Evolutionary conservation across 2,888 invertebrate genomes (phyloP), one percentile per base, ranked within the genome.

Genomic region (Arctia plantaginis): DNA sequence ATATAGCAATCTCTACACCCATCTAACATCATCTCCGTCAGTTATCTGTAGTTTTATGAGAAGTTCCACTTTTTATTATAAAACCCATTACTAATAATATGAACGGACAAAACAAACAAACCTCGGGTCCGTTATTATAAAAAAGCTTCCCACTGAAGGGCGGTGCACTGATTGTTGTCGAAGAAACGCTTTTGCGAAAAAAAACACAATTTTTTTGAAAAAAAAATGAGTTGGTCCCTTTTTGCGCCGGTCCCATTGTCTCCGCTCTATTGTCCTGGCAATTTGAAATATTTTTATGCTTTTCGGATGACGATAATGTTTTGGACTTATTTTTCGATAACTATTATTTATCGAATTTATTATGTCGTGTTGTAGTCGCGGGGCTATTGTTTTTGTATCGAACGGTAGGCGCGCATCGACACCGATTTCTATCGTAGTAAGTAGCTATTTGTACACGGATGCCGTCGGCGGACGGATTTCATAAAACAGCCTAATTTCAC

Each of bases 291-390:
- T 94, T 95, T 94, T 94, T 94, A 95, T 94, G 94, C 92, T 94
- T 93, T 91, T 93, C 94, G 94, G 94, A 93, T 94, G 93, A 92
- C 93, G 89, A 93, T 94, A 94, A 93, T 92, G 92, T 92, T 93
- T 94, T 92, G 91, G 91, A 92, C 91, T 93, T 94, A 94, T 94
- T 93, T 93, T 92, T 93, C 92, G 91, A 93, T 93, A 93, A 94
- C 95, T 95, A 95, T 95, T 94, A 95, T 94, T 93, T 93, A 92
- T 92, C 91, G 91, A 90, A 94, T 95, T 95, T 95, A 95, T 95
- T 90, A 93, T 82, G 79, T 82, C 84, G 83, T 81, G 83, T 83
- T 84, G 83, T 81, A 71, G 82, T 84, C 82, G 83, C 80, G 81
- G 75, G 41, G 55, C 77, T 82, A 89, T 90, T 91, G 91, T 91